These are phyloP conservation scores for Cinara cedri DNA, from an alignment of 2,888 invertebrate genomes.

Conservation along the genomic window DNA sequence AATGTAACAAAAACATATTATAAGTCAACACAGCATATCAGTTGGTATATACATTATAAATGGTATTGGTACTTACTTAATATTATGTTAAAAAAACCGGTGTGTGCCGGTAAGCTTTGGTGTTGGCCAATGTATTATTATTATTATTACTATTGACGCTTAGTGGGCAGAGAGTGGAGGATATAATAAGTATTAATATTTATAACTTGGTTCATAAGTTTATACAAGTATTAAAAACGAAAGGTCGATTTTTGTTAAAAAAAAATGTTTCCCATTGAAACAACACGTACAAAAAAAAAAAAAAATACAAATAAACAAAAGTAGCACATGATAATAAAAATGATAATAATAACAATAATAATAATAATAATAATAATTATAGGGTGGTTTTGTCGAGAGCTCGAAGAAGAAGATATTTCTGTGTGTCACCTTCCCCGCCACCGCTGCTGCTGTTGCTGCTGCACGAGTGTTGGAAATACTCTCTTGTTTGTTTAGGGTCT, in stretches of 20 bases:
- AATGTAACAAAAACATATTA: too few species aligned
- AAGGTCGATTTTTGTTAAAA: background rate
- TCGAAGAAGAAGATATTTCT: constrained; percentile 5
- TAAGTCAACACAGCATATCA: too few species aligned
- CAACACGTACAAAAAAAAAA: background rate
- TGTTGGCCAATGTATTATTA: too few species aligned
- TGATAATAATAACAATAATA: constrained; percentile 4
- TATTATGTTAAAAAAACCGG: too few species aligned
- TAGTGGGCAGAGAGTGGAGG: too few species aligned
- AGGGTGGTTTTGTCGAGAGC: background rate
- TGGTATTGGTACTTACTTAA: too few species aligned
- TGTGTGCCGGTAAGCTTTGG: too few species aligned
- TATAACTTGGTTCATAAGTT: too few species aligned
- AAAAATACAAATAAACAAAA: constrained; percentile 22
- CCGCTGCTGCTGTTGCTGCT: background rate
- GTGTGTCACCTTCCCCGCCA: background rate
- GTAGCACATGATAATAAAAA: background rate
- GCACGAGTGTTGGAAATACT: constrained; percentile 48
- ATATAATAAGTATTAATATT: too few species aligned
- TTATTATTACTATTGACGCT: too few species aligned
- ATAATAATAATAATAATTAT: constrained; percentile 10
- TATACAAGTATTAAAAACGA: too few species aligned
- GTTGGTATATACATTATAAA: too few species aligned
- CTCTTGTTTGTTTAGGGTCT: constrained; percentile 56
- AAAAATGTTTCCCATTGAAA: constrained; percentile 6